These are phyloP conservation scores for Numenius phaeopus DNA, from an alignment of 2,797 vertebrate species.

Conservation along the genomic window DNA sequence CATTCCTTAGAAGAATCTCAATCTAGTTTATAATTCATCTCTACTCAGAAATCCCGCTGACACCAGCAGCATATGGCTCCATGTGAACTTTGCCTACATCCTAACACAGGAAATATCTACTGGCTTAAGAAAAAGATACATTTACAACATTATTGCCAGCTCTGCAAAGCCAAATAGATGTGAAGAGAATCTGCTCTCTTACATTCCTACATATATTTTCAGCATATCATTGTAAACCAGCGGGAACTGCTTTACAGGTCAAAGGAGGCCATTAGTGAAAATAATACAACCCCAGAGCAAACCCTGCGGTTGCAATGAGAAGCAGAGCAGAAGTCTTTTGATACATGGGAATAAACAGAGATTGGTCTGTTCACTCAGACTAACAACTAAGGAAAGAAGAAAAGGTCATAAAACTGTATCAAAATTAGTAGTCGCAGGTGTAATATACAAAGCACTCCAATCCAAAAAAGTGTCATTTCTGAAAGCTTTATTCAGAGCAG, in stretches of 20 bases:
- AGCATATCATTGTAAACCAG: accelerated
- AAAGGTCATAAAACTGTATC: not conserved
- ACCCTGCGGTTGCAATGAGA: not conserved
- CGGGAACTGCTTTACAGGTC: not conserved
- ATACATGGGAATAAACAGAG: not conserved
- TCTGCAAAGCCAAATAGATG: not conserved
- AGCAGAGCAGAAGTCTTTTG: not conserved
- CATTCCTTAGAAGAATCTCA: not conserved
- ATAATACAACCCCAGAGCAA: not conserved
- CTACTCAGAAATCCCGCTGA: not conserved
- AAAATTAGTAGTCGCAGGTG: not conserved
- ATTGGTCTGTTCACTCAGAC: not conserved
- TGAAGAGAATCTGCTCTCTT: not conserved
- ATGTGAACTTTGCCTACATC: accelerated
- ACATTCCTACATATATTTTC: not conserved
- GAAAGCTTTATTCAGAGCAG: not conserved
- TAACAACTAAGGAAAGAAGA: not conserved
- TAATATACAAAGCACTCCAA: not conserved
- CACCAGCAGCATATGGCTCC: not conserved
- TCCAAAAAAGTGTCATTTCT: not conserved
- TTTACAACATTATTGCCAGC: not conserved
- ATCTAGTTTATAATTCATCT: not conserved
- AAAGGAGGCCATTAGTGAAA: not conserved
- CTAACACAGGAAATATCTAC: not conserved
- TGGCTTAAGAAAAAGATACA: not conserved